Evolutionary conservation across 2,113 vertebrate species (phyloP).

Genomic region (Lepisosteus oculatus): DNA sequence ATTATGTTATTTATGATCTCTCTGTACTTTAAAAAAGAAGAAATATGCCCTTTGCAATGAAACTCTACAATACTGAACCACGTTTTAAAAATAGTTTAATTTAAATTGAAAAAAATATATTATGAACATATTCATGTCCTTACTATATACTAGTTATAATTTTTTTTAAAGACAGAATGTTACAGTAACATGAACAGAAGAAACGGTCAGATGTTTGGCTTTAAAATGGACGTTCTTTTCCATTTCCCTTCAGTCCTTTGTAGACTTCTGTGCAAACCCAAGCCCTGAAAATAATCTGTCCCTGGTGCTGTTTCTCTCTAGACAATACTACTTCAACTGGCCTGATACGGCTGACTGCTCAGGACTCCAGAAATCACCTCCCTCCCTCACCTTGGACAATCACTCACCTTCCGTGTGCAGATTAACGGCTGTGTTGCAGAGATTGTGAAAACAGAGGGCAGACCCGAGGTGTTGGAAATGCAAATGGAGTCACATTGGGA

Average conservation of each 20-base stretch:
- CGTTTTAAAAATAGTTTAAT: neutral
- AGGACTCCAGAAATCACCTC: conserved; percentile 25
- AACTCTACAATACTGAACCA: no score
- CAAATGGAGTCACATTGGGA: conserved; percentile 66
- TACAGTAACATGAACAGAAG: conserved; percentile 25
- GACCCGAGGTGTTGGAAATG: conserved; percentile 69
- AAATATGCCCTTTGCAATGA: no score
- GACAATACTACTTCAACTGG: neutral
- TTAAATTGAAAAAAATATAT: no score
- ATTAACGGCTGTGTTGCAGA: conserved; percentile 57
- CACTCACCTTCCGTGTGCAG: conserved; percentile 65
- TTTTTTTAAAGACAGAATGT: conserved; percentile 26
- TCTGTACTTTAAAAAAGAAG: neutral
- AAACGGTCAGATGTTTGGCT: conserved; percentile 20
- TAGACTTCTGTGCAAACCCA: neutral
- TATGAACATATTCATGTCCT: no score
- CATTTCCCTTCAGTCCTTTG: conserved; percentile 26
- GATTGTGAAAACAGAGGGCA: conserved; percentile 55
- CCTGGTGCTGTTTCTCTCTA: neutral
- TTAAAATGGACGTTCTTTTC: conserved; percentile 16
- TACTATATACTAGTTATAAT: neutral
- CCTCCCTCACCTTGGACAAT: conserved; percentile 22
- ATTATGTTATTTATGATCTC: neutral
- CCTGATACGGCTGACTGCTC: neutral
- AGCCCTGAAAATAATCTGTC: neutral